phyloP scores from a whole-genome alignment of 1,140 invertebrate species.

The Pogonognathellus flavescens region DNA sequence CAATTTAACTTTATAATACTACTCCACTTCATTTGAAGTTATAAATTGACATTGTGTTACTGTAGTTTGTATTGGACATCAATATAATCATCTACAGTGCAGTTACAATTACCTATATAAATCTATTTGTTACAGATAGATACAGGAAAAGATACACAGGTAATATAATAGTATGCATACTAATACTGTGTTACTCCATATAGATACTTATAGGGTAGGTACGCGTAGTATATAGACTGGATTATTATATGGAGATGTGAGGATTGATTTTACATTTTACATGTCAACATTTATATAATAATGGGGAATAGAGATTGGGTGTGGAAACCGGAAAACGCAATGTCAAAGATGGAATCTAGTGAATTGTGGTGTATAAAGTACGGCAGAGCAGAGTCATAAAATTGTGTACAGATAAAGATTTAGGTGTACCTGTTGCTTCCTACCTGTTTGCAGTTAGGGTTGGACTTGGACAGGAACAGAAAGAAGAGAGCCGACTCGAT shows the following conservation, averaged over 20 bases:
- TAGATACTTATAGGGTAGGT: background rate
- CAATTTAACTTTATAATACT: too few species aligned
- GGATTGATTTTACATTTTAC: background rate
- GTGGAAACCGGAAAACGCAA: conserved; percentile 44
- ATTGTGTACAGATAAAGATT: conserved; percentile 25
- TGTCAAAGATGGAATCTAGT: conserved; percentile 31
- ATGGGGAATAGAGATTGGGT: conserved; percentile 28
- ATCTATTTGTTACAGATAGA: too few species aligned
- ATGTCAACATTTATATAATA: background rate
- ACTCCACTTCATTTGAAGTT: too few species aligned
- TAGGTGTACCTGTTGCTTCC: conserved; percentile 43
- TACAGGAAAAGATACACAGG: too few species aligned
- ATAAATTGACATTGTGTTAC: too few species aligned
- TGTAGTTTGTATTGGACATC: too few species aligned
- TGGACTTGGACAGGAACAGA: conserved; percentile 15
- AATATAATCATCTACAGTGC: too few species aligned
- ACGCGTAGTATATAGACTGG: background rate
- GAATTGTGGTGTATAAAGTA: background rate
- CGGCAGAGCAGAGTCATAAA: conserved; percentile 12
- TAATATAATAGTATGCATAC: too few species aligned
- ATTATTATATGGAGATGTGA: too few species aligned
- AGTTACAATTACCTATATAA: too few species aligned
- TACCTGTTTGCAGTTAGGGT: conserved; percentile 38
- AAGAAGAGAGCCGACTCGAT: background rate
- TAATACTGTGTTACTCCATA: too few species aligned